Base-by-base conservation (phyloP, 2,797 vertebrate genomes). In the Macroramphosus scolopax region DNA sequence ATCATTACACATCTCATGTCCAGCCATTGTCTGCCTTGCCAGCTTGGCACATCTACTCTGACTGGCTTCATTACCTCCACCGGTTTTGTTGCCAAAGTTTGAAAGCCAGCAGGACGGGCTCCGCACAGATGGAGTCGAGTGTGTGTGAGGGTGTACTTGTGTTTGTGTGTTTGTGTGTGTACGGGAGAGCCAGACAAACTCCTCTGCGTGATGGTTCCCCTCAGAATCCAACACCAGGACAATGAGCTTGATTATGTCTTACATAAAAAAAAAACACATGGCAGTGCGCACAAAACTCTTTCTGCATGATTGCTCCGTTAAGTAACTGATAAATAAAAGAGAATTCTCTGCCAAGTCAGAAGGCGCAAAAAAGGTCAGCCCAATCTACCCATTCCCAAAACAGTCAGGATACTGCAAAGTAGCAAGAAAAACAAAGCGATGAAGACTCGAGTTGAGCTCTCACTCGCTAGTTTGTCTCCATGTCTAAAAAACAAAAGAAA, bases 121-220 rank as follows among this genome's bases (percentile, higher is more conserved):
- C 17, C 2, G 24, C 29, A 4, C 51, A 60, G 25, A 58, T 26
- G 55, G 53, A 37, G 13, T 38, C 10, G 12, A 34, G 50, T 44
- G 33, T 44, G 4, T n/a, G n/a, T n/a, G n/a, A n/a, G n/a, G n/a
- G n/a, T n/a, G n/a, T n/a, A n/a, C n/a, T n/a, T 59, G 37, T 53
- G 4, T 36, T n/a, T 36, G 35, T 31, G 25, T 36, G 24, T 35
- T 5, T 6, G 7, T 33, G 16, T 41, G 32, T 38, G 37, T 13
- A 11, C 14, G 14, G 18, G 20, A 3, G n/a, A 35, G 33, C 6
- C 5, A 40, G 29, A 35, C 29, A 35, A 31, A 24, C n/a, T 3
- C 4, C 14, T 44, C 26, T 26, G 17, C 51, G 43, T 66, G 40
- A 55, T 69, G 58, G 40, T 54, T 69, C 29, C 41, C 15, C 64